phyloP scores from a whole-genome alignment of 2,888 invertebrate species.

The Andrena marginata region DNA sequence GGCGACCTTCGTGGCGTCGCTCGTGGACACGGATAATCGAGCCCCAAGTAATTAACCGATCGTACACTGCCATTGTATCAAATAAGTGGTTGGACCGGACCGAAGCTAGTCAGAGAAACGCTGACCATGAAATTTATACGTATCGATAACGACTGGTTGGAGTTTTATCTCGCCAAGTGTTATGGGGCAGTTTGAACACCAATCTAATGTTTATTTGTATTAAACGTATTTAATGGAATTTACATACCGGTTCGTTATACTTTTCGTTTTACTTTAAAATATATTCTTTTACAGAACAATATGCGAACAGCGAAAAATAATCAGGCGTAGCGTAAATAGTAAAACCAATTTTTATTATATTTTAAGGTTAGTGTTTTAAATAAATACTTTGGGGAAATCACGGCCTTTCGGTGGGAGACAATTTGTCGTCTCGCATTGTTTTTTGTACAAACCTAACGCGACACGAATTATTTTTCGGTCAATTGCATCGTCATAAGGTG shows the following conservation, averaged over 20 bases:
- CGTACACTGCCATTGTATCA: constrained; percentile 50
- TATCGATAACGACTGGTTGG: constrained; percentile 49
- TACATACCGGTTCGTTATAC: too few relatives aligned
- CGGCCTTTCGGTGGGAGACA: not conserved
- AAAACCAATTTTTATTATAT: too few relatives aligned
- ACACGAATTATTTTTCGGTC: too few relatives aligned
- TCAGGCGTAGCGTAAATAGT: too few relatives aligned
- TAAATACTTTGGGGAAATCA: not conserved
- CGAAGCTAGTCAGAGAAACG: constrained; percentile 18
- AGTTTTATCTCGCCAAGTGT: constrained; percentile 17
- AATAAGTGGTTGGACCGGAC: constrained; percentile 40
- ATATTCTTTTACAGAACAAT: too few relatives aligned
- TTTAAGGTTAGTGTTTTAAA: constrained; percentile 1
- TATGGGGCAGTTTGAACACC: too few relatives aligned
- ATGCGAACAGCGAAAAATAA: too few relatives aligned
- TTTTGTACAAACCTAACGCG: not conserved
- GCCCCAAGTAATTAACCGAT: constrained; percentile 57
- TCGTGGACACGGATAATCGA: constrained; percentile 45
- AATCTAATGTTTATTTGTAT: too few relatives aligned
- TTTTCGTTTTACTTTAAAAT: too few relatives aligned
- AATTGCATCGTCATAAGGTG: too few relatives aligned
- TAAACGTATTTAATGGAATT: too few relatives aligned
- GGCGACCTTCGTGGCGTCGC: constrained; percentile 36
- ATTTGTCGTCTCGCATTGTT: not conserved
- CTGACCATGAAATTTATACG: constrained; percentile 51